A percentile compares a stretch with the other conserved stretches of the same genome.
These are phyloP conservation scores for Petrocephalus sullivani DNA, from an alignment of 2,797 vertebrate genomes.

Conservation along the genomic window DNA sequence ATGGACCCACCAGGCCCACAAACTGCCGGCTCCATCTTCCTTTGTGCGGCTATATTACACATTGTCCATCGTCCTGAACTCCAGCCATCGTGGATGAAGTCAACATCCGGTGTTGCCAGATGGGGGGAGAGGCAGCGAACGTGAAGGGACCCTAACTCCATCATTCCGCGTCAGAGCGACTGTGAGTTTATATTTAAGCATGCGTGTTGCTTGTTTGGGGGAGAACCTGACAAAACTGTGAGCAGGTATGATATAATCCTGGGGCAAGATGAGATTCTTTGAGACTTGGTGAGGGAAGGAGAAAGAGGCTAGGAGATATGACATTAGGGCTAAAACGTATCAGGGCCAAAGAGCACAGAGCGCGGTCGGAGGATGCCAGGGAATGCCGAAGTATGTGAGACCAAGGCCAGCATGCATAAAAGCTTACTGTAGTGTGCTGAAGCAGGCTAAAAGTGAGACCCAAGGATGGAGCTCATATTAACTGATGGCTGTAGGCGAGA, in stretches of 20 bases:
- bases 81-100: background rate
- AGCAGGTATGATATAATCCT: background rate
- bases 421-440: background rate
- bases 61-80: background rate
- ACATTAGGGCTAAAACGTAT: background rate
- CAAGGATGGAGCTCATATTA: background rate
- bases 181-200: background rate
- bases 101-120: background rate
- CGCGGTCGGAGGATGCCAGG: background rate
- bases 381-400: background rate
- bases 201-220: background rate
- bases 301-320: background rate
- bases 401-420: background rate
- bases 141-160: background rate
- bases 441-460: background rate
- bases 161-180: background rate
- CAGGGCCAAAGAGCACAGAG: background rate
- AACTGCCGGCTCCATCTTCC: background rate
- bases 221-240: background rate
- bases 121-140: background rate
- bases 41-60: conserved; percentile 10
- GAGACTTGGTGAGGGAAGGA: background rate
- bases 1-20: background rate
- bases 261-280: background rate
- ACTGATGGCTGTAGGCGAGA: background rate